phyloP scores from a whole-genome alignment of 2,888 invertebrate species.

The Euphydryas editha region DNA sequence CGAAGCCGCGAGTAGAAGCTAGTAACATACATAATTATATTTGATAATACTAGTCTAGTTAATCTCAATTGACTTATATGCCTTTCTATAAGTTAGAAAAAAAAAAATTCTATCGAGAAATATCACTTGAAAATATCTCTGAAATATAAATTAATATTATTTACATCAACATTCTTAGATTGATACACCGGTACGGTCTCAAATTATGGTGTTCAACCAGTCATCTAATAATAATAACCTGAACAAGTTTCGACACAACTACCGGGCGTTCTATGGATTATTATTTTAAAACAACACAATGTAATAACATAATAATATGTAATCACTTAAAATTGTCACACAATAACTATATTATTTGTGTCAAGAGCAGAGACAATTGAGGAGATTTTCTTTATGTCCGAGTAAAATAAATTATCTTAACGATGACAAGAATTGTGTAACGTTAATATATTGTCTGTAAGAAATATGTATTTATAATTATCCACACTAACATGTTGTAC shows the following conservation, averaged over 20 bases:
- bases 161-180: neutral
- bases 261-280: conserved; percentile 11
- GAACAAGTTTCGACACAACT: conserved; percentile 34
- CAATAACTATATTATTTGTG: conserved; percentile 25
- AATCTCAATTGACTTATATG: no score
- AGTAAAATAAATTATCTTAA: neutral
- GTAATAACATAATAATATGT: conserved; percentile 26
- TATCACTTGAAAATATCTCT: neutral
- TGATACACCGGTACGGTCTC: conserved; percentile 15
- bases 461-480: no score
- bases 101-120: neutral
- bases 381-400: neutral
- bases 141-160: neutral
- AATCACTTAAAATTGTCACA: conserved; percentile 20
- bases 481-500: neutral
- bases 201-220: conserved; percentile 33
- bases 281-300: conserved; percentile 24
- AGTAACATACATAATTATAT: no score
- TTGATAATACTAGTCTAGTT: no score
- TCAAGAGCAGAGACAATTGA: conserved; percentile 25
- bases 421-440: neutral
- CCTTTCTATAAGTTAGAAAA: no score
- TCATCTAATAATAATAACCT: conserved; percentile 31
- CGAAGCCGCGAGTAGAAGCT: no score
- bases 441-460: neutral